Percentiles rank a stretch among this genome's conserved stretches.
These are phyloP conservation scores for Apteryx owenii DNA, from an alignment of 2,113 vertebrate genomes.

Conservation along the genomic window DNA sequence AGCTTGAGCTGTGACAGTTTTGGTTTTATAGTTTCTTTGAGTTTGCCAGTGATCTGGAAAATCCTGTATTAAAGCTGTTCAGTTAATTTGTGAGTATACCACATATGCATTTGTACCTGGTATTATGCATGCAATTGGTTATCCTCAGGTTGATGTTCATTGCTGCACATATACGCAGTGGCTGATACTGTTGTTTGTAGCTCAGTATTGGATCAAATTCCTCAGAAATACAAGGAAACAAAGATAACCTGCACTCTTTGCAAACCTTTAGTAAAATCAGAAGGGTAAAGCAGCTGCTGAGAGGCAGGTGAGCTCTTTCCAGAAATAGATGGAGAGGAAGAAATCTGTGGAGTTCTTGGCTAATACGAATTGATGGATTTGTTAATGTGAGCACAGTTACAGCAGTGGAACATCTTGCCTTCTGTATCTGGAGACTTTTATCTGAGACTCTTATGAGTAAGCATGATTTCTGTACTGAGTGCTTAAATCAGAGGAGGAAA, in stretches of 20 bases:
- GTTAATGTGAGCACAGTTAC: not conserved
- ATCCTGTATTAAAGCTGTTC: not conserved
- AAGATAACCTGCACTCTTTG: not conserved
- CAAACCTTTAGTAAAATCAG: not conserved
- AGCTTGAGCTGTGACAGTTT: not conserved
- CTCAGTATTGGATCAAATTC: not conserved
- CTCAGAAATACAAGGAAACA: not conserved
- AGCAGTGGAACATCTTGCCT: not conserved
- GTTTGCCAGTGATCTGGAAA: not conserved
- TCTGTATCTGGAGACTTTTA: conserved; percentile 47
- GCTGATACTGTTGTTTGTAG: not conserved
- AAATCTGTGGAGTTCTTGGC: not conserved
- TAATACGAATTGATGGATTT: not conserved
- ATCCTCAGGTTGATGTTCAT: not conserved
- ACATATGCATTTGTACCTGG: not conserved
- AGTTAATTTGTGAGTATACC: not conserved
- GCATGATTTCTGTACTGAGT: conserved; percentile 56
- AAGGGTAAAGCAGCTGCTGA: not conserved
- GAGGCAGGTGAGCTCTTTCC: not conserved
- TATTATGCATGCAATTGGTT: not conserved
- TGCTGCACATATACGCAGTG: not conserved
- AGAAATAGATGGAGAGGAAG: conserved; percentile 2
- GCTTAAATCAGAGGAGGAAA: conserved; percentile 63
- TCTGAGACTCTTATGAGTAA: conserved; percentile 10
- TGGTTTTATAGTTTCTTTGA: not conserved